A percentile compares a stretch with the other conserved stretches of the same genome.
These are phyloP conservation scores for Apostichopus parvimensis DNA, from an alignment of 35 echinoderm and acorn worm genomes.

Conservation along the genomic window DNA sequence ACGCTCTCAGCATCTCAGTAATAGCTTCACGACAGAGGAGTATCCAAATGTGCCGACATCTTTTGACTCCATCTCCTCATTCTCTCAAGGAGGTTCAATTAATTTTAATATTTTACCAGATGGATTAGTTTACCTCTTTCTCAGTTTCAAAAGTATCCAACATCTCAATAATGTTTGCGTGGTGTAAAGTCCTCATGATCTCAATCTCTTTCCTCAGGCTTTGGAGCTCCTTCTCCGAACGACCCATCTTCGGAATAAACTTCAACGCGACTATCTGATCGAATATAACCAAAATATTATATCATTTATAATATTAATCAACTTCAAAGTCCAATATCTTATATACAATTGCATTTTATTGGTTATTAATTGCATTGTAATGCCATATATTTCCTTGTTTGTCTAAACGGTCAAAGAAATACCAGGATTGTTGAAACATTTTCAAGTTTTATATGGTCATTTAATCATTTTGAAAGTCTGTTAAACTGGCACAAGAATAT, in stretches of 20 bases:
- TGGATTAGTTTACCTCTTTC: slow-evolving; percentile 66
- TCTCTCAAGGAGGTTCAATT: too few species aligned
- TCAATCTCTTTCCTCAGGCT: slow-evolving; percentile 92
- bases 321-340: not conserved
- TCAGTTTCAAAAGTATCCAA: slow-evolving; percentile 97
- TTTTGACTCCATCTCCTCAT: too few species aligned
- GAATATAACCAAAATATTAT: too few species aligned
- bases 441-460: too few species aligned
- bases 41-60: too few species aligned
- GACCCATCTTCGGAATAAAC: slow-evolving; percentile 93
- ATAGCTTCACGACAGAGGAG: too few species aligned
- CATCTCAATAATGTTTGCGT: slow-evolving; percentile 98
- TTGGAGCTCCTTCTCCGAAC: slow-evolving; percentile 89
- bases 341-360: not conserved
- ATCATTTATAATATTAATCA: not conserved
- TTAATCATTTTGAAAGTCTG: too few species aligned
- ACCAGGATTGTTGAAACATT: too few species aligned
- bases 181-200: slow-evolving; percentile 84
- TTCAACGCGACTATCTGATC: slow-evolving; percentile 86
- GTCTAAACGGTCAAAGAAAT: too few species aligned
- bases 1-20: not conserved
- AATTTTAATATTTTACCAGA: not conserved
- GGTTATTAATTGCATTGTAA: too few species aligned
- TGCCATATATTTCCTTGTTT: too few species aligned
- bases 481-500: too few species aligned